Evolutionary conservation across 2,797 vertebrate genomes (phyloP).

Genomic region (Erethizon dorsatum): DNA sequence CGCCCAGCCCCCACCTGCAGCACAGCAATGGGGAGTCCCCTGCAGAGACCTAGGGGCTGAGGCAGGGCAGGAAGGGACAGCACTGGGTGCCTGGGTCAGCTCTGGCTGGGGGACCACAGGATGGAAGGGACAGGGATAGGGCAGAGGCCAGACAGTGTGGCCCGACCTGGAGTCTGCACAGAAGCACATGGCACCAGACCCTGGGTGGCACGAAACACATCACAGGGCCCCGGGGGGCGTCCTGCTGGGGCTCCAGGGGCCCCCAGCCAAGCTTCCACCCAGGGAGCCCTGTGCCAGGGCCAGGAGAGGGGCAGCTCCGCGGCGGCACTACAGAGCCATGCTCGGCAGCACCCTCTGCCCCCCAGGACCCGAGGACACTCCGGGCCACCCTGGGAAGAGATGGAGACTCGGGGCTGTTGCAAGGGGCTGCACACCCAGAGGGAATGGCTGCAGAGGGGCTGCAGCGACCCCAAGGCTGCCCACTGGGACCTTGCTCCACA

Average conservation of each 20-base stretch:
- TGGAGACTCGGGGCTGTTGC: not conserved
- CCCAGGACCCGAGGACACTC: not conserved
- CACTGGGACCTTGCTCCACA: accelerated
- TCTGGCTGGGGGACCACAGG: not conserved
- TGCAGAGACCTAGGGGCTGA: not conserved
- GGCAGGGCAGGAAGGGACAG: not conserved
- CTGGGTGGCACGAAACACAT: not conserved
- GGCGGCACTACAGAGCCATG: not conserved
- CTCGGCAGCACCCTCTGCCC: not conserved
- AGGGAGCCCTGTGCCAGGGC: accelerated
- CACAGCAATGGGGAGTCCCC: not conserved
- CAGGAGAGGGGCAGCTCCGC: not conserved
- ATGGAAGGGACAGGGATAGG: not conserved
- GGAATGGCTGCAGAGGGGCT: accelerated
- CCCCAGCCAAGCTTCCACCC: not conserved
- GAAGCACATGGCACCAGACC: not conserved
- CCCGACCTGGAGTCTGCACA: not conserved
- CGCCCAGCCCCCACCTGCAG: not conserved
- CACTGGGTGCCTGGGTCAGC: not conserved
- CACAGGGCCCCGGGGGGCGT: not conserved
- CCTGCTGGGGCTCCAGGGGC: not conserved
- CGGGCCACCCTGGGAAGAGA: not conserved
- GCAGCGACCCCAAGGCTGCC: not conserved
- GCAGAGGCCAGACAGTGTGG: not conserved
- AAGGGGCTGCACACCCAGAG: not conserved